These are phyloP conservation scores for Acipenser oxyrinchus DNA, from an alignment of 2,797 vertebrate species.

Conservation along the genomic window DNA sequence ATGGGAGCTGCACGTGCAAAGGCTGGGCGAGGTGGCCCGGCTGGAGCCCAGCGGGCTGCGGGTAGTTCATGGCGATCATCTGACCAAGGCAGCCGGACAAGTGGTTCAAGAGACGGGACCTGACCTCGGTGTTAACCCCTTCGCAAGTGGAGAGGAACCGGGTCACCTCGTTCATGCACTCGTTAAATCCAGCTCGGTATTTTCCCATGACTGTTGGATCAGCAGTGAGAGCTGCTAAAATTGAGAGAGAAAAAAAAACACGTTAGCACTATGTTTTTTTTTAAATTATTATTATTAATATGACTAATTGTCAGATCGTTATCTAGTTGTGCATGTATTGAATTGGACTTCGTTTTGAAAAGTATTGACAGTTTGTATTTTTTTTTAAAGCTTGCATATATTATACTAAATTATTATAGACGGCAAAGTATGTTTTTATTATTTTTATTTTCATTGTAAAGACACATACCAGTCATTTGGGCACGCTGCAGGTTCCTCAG, in stretches of 20 bases:
- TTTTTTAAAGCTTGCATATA: too few species aligned
- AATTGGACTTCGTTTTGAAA: not conserved
- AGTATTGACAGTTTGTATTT: too few species aligned
- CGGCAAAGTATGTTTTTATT: not conserved
- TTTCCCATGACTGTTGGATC: constrained; percentile 77
- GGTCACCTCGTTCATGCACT: constrained; percentile 84
- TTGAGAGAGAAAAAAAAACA: constrained; percentile 1
- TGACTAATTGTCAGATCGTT: too few species aligned
- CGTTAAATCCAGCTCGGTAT: constrained; percentile 82
- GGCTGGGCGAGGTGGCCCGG: constrained; percentile 67
- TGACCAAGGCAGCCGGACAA: constrained; percentile 77
- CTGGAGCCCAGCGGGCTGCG: constrained; percentile 43
- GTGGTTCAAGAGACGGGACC: constrained; percentile 73
- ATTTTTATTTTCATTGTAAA: constrained; percentile 8
- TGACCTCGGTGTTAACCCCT: constrained; percentile 75
- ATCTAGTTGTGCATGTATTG: not conserved
- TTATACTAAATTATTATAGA: not conserved
- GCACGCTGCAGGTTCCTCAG: constrained; percentile 76
- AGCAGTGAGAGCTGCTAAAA: constrained; percentile 69
- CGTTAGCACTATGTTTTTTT: not conserved
- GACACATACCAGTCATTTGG: constrained; percentile 74
- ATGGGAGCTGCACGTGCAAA: constrained; percentile 75
- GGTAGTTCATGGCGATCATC: constrained; percentile 77
- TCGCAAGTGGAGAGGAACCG: constrained; percentile 81
- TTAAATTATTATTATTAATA: too few species aligned